phyloP scores from a whole-genome alignment of 2,797 vertebrate genomes.

The Hozukius guyotensis region DNA sequence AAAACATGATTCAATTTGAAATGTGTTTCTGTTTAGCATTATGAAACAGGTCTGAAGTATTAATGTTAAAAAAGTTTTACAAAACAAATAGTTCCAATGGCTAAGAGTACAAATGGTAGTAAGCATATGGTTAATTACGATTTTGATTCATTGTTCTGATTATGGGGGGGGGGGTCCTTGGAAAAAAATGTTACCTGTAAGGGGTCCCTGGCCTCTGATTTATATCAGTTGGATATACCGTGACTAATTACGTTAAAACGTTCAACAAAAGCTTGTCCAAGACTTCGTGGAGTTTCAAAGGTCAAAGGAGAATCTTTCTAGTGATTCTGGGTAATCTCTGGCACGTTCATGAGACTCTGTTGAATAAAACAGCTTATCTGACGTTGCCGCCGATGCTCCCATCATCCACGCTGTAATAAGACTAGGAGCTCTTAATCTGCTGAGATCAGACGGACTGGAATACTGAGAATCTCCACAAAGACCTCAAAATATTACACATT shows the following conservation, averaged over 20 bases:
- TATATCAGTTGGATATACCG: not conserved
- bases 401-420: constrained; percentile 7
- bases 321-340: constrained; percentile 33
- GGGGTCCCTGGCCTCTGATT: too few relatives aligned
- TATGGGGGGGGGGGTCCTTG: too few relatives aligned
- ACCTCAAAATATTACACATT: not conserved
- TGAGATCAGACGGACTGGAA: constrained; percentile 45
- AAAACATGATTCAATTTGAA: too few relatives aligned
- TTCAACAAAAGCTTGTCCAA: not conserved
- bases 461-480: constrained; percentile 8
- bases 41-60: too few relatives aligned
- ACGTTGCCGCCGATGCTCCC: not conserved
- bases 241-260: not conserved
- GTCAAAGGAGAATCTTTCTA: constrained; percentile 23
- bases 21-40: too few relatives aligned
- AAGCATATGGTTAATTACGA: too few relatives aligned
- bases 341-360: constrained; percentile 28
- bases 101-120: too few relatives aligned
- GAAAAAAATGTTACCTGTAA: too few relatives aligned
- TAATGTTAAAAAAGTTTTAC: too few relatives aligned
- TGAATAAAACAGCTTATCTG: constrained; percentile 55
- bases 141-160: too few relatives aligned
- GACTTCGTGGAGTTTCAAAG: not conserved
- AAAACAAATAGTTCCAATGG: too few relatives aligned
- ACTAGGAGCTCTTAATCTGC: constrained; percentile 52